phyloP scores from a whole-genome alignment of 2,113 vertebrate species.

The Gallinago paraguaiae region DNA sequence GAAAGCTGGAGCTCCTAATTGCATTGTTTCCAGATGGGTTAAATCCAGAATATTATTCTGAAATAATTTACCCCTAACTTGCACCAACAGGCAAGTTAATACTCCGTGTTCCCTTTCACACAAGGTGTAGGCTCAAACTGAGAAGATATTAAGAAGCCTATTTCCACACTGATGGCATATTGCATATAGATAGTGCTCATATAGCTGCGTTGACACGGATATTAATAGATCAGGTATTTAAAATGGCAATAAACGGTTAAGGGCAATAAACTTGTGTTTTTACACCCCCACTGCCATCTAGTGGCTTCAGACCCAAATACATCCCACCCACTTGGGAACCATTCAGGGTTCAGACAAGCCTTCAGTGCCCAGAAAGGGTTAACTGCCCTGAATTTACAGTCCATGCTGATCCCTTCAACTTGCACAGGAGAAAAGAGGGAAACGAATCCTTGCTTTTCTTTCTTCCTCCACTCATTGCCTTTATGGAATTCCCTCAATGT shows the following conservation, averaged over 20 bases:
- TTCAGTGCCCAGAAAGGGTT: too few relatives aligned
- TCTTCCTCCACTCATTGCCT: neutral
- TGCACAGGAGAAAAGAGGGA: neutral
- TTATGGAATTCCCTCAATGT: neutral
- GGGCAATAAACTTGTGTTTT: neutral
- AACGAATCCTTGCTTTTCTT: neutral
- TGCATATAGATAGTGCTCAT: neutral
- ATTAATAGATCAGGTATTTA: neutral
- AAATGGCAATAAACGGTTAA: neutral
- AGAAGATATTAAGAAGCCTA: neutral
- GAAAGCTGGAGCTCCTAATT: neutral
- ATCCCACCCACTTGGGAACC: rapidly evolving
- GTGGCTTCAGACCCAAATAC: neutral
- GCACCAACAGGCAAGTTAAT: neutral
- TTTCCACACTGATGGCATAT: rapidly evolving
- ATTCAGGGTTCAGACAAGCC: rapidly evolving
- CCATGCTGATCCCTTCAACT: neutral
- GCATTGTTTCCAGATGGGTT: neutral
- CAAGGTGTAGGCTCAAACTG: neutral
- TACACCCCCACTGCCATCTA: constrained; percentile 68
- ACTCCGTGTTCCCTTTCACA: neutral
- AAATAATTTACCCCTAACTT: neutral
- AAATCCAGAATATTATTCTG: neutral
- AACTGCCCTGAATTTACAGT: neutral
- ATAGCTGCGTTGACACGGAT: rapidly evolving